Evolutionary conservation across 2,888 invertebrate species (phyloP).

Genomic region (Portevinia maculata): DNA sequence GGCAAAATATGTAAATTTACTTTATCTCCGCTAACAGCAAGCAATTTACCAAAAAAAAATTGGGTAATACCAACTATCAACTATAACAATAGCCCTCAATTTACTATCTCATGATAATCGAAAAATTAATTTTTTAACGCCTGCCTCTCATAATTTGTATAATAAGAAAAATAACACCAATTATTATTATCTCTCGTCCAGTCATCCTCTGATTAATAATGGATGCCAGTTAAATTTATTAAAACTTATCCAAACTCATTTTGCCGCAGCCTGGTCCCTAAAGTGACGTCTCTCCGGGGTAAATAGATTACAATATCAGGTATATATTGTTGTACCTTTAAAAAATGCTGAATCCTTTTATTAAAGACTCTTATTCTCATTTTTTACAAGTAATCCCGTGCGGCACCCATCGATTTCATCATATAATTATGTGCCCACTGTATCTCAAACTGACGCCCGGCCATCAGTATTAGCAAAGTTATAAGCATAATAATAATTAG

Average conservation of each 20-base stretch:
- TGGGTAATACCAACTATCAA: not conserved
- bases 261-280: constrained; percentile 15
- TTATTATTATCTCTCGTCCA: constrained; percentile 49
- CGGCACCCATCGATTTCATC: constrained; percentile 2
- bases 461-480: constrained; percentile 3
- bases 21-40: too few species aligned
- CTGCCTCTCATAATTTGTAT: constrained; percentile 38
- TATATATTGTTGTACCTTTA: not conserved
- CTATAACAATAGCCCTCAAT: constrained; percentile 1
- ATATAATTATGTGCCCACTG: constrained; percentile 44
- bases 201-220: constrained; percentile 34
- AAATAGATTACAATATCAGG: constrained; percentile 42
- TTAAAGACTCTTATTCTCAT: constrained; percentile 19
- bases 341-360: constrained; percentile 13
- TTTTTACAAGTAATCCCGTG: constrained; percentile 29
- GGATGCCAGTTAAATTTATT: constrained; percentile 35
- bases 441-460: constrained; percentile 44
- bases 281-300: constrained; percentile 50
- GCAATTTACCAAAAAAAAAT: not conserved
- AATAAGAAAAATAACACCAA: constrained; percentile 49
- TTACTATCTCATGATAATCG: constrained; percentile 7
- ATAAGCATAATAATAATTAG: constrained; percentile 50
- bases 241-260: constrained; percentile 54
- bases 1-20: too few species aligned
- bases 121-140: constrained; percentile 25